Evolutionary conservation across 37 sponge, comb jelly and placozoan genomes (phyloP), one percentile per base, ranked within the genome.

Genomic region (Aplysina aerophoba): DNA sequence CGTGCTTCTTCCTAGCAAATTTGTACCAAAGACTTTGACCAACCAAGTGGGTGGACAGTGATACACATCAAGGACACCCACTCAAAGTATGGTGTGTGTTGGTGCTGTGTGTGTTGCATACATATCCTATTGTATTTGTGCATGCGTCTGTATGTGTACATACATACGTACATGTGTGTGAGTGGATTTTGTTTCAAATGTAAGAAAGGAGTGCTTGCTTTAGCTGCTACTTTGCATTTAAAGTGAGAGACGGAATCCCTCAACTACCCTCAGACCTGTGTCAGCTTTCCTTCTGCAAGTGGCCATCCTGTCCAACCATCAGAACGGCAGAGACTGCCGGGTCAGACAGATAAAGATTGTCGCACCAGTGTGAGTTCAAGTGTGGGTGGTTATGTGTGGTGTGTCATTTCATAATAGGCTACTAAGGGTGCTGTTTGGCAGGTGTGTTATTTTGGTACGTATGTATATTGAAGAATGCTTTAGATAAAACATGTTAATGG

Each of bases 281-380:
- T 89, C 54, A 27, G 97, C 88, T n/a, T 96, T 96, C 81, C 66
- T 91, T 1, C 69, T 94, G 34, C 94, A 96, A 84, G 73, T 98
- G 24, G 84, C 83, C 20, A 86, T 98, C 4, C 54, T 95, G 19
- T 73, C 90, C n/a, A 98, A 98, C 77, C 99, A 98, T 59, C 99
- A 96, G 85, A 98, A 92, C 83, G 99, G 99, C 5, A 81, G 99
- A 37, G 97, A 98, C 67, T 93, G 95, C 0, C 99, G 97, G 63
- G 73, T 98, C 15, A 35, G 99, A 53, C 97, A 95, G 77, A 77
- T 96, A 53, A 95, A 91, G 72, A 68, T 98, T 24, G 91, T 69
- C 72, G 89, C 93, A 40, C 93, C 99, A 57, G 55, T 77, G 90
- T 93, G 61, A 79, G 88, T 54, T 0, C 1, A 54, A 14, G 25